Base-by-base conservation (phyloP, 2,888 invertebrate genomes). In the Parnassius smintheus region DNA sequence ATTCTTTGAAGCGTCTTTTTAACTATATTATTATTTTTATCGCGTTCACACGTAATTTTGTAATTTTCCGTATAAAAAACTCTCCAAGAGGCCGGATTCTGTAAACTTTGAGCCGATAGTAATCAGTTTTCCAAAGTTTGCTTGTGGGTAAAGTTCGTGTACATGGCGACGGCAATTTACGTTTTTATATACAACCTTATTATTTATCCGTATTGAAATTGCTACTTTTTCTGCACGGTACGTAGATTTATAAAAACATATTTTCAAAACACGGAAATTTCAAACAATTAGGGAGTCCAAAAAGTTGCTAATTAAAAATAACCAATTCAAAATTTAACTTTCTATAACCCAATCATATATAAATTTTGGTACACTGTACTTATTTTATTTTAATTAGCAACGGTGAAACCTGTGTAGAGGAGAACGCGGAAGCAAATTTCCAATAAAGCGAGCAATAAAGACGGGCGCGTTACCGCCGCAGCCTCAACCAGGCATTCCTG, bases 341-440 rank as follows among this genome's bases (percentile, higher is more conserved):
- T 44, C 11, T 44, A 44, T 11, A 44, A 11, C 22, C 11, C 54
- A 57, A 57, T 58, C 55, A n/a, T 22, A 57, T 54, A 46, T 11
- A 44, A 44, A 44, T 59, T 58, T 64, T 52, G 18, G 18, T 18
- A 18, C 18, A 45, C 48, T 61, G 58, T 56, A 44, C 58, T 13
- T 56, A 63, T 57, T 74, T 77, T 79, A 82, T 81, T 79, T 74
- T 79, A 78, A 85, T 76, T 68, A 71, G 74, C 83, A 86, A 82
- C 82, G 79, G 83, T 79, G 75, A 71, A 74, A 71, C 69, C 72
- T 70, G 73, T 71, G 74, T 71, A 9, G 75, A 80, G 83, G 85
- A 18, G 18, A 86, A 88, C 82, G 86, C 88, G 86, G 86, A 86
- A 88, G 81, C 75, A 74, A 77, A 80, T 85, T 86, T 86, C 84